phyloP scores from a whole-genome alignment of 2,888 invertebrate genomes.

The Phalangium opilio region DNA sequence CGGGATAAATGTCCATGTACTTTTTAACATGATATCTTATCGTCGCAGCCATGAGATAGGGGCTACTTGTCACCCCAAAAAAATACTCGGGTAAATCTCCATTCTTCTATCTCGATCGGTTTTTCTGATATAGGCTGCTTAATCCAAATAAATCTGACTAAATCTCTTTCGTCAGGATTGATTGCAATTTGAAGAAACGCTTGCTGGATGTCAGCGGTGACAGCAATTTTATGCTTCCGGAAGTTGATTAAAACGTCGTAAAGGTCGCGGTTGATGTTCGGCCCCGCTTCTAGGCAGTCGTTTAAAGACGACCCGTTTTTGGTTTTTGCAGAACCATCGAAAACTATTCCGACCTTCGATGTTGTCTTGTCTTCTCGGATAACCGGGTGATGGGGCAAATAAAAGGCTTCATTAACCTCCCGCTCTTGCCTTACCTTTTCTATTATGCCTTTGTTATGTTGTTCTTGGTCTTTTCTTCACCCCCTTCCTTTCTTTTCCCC shows the following conservation, averaged over 20 bases:
- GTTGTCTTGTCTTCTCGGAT: conserved; percentile 1
- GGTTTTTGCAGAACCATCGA: conserved; percentile 8
- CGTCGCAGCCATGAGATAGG: no score
- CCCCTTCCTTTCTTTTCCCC: no score
- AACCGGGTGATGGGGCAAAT: conserved; percentile 7
- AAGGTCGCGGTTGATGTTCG: conserved; percentile 3
- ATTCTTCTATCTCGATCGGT: no score
- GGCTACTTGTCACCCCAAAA: no score
- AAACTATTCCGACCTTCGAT: conserved; percentile 5
- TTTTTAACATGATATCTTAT: no score
- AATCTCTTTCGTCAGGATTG: neutral
- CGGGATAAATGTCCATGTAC: no score
- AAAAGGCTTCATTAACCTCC: neutral
- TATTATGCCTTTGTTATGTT: neutral
- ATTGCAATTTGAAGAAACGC: conserved; percentile 7
- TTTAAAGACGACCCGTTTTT: conserved; percentile 3
- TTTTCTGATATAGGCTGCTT: no score
- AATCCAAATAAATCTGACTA: conserved; percentile 1
- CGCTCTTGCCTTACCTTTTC: neutral
- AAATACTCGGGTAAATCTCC: no score
- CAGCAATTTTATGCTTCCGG: conserved; percentile 11
- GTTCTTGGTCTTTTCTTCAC: no score
- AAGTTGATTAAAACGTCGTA: neutral
- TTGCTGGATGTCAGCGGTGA: conserved; percentile 5
- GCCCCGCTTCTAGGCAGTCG: conserved; percentile 4